A percentile compares a stretch with the other conserved stretches of the same genome.
These are phyloP conservation scores for Odobenus rosmarus DNA, from an alignment of 2,113 vertebrate species.

Conservation along the genomic window DNA sequence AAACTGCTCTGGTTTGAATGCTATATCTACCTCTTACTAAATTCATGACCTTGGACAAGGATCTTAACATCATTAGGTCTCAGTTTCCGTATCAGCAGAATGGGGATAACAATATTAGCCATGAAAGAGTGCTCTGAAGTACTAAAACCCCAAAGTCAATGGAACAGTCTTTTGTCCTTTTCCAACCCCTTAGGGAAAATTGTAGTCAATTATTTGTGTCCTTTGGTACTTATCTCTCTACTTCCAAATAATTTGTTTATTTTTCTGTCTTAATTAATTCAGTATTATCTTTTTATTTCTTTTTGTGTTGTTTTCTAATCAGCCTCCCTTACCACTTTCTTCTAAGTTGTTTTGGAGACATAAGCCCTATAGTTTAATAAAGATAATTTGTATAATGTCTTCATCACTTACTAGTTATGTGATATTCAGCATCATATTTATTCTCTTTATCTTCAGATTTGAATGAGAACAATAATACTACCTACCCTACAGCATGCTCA, in stretches of 20 bases:
- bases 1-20: neutral
- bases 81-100: neutral
- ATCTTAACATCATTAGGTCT: neutral
- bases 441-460: neutral
- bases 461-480: neutral
- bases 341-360: neutral
- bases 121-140: neutral
- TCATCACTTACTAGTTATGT: neutral
- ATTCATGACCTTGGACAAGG: neutral
- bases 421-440: neutral
- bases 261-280: neutral
- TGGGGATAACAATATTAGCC: neutral
- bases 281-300: neutral
- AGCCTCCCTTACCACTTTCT: neutral
- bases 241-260: neutral
- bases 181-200: neutral
- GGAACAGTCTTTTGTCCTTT: neutral
- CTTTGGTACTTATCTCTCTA: neutral
- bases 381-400: neutral
- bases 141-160: neutral
- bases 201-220: neutral
- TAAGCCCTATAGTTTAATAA: neutral
- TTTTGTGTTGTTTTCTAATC: neutral
- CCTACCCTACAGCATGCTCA: neutral
- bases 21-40: neutral